Conservation (phyloP, 2,113 vertebrate species). For the Eleginops maclovinus region DNA sequence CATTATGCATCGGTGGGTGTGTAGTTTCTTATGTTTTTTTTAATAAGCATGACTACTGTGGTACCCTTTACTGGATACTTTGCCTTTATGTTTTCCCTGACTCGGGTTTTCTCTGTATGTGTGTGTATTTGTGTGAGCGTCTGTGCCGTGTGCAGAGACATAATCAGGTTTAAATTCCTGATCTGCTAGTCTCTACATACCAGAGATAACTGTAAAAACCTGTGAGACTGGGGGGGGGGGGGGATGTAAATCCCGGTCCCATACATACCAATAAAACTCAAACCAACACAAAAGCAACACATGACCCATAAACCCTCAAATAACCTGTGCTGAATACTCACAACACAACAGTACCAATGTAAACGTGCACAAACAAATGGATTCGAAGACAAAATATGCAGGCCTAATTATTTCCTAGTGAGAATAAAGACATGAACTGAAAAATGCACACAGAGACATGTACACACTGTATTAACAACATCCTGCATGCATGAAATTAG, state of each 20-base stretch:
- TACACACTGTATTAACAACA: background rate
- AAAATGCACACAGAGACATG: background rate
- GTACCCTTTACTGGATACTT: background rate
- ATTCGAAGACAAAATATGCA: background rate
- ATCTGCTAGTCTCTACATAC: slow-evolving; percentile 60
- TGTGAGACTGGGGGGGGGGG: slow-evolving; percentile 34
- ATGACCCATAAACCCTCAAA: background rate
- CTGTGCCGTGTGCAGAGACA: slow-evolving; percentile 8
- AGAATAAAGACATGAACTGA: background rate
- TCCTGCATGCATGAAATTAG: background rate
- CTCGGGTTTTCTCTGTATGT: background rate
- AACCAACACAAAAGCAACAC: background rate
- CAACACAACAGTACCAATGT: background rate
- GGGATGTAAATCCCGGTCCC: background rate
- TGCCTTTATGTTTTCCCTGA: slow-evolving; percentile 9
- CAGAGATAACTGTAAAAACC: slow-evolving; percentile 60
- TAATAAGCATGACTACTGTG: background rate
- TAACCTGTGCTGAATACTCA: background rate
- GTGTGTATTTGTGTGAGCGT: background rate
- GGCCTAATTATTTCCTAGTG: background rate
- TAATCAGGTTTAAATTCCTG: slow-evolving; percentile 67
- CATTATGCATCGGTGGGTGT: background rate
- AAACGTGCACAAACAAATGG: background rate
- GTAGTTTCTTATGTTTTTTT: background rate
- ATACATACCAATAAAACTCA: background rate